Evolutionary conservation across 2,797 vertebrate species (phyloP), one percentile per base, ranked within the genome.

Genomic region (Acanthornis magna): DNA sequence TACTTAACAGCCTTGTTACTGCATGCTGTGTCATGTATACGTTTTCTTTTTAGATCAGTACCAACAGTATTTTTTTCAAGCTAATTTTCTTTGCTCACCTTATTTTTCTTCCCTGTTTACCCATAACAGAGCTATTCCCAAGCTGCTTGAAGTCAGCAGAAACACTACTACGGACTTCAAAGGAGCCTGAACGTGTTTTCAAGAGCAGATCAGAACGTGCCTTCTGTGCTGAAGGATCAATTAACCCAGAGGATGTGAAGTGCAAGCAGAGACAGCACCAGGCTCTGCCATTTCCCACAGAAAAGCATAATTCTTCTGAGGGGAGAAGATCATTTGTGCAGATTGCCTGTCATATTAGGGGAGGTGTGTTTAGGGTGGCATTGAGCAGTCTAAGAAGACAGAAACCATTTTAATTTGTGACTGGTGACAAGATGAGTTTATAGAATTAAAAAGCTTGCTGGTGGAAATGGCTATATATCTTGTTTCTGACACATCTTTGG

Each of bases 71-170:
- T 86, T 48, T 82, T 88, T 82, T 12, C 25, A 73, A 74, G 29
- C 7, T 67, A 50, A 57, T 95, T 94, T 94, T 91, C 58, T 22
- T 78, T 67, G 36, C 60, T 86, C 1, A 2, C 47, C 32, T 78
- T 78, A 50, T 91, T 86, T 84, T 95, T 94, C 57, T 71, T 91
- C 11, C 20, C 12, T 71, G 29, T 73, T 85, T 85, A 79, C 32
- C 26, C 36, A 7, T 27, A 43, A 29, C n/a, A 83, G 38, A 82
- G 25, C 42, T 65, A 67, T 60, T 71, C 11, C 11, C 40, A 87
- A 77, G 13, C 7, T 92, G 32, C 83, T 75, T 80, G 89, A 88
- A 94, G 72, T 74, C 57, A 77, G 30, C 38, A 66, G 70, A 84
- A 94, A 34, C 36, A 47, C 32, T 78, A 3, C 23, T 45, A 23